Conservation (phyloP, 1,140 invertebrate genomes). For the Drosophila nikananu region DNA sequence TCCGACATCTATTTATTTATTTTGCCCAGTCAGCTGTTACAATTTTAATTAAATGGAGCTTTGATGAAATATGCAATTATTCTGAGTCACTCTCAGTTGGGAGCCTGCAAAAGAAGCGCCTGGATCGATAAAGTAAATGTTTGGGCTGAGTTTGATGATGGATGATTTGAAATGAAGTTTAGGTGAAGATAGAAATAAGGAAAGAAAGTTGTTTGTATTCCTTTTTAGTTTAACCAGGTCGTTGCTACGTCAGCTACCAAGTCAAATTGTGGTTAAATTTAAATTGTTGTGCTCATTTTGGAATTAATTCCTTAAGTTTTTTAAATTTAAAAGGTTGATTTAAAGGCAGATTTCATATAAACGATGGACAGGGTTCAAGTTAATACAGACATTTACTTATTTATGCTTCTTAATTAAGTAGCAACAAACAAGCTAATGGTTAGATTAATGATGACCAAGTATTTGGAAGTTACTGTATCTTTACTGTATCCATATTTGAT, state of each 20-base stretch:
- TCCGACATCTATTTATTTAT: slow-evolving; percentile 39
- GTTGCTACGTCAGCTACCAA: not conserved
- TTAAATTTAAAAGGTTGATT: too few species aligned
- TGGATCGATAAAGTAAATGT: not conserved
- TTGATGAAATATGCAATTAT: slow-evolving; percentile 4
- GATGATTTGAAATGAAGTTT: not conserved
- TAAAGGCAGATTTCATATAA: too few species aligned
- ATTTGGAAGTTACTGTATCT: too few species aligned
- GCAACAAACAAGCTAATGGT: too few species aligned
- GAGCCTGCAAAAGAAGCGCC: not conserved
- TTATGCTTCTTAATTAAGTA: too few species aligned
- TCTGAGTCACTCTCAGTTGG: not conserved
- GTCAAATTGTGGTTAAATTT: not conserved
- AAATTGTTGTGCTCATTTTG: not conserved
- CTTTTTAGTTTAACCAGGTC: not conserved
- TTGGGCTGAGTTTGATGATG: not conserved
- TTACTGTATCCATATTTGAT: too few species aligned
- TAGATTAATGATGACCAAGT: too few species aligned
- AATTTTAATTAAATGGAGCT: slow-evolving; percentile 32
- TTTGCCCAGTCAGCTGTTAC: slow-evolving; percentile 31
- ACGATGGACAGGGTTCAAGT: too few species aligned
- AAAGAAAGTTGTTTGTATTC: not conserved
- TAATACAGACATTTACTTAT: too few species aligned
- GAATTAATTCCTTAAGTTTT: not conserved
- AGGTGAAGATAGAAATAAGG: not conserved